These are phyloP conservation scores for Cheilosia impressa DNA, from an alignment of 2,888 invertebrate species.

Conservation along the genomic window DNA sequence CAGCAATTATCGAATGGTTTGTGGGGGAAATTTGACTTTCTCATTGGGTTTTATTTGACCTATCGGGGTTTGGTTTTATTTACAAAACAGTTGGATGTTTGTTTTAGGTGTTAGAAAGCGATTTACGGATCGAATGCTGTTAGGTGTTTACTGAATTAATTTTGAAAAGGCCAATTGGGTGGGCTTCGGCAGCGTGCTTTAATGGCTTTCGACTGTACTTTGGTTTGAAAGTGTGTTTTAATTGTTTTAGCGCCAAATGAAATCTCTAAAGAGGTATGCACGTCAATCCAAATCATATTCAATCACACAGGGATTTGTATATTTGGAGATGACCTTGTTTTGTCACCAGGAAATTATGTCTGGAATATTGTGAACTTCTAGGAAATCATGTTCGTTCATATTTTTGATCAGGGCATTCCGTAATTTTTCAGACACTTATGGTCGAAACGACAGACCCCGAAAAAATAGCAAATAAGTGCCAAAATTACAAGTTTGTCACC, in stretches of 20 bases:
- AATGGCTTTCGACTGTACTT: neutral
- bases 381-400: too few species aligned
- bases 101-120: neutral
- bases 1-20: neutral
- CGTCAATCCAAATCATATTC: neutral
- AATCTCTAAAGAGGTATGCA: neutral
- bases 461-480: too few species aligned
- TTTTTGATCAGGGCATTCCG: too few species aligned
- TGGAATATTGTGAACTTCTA: too few species aligned
- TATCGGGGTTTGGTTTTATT: neutral
- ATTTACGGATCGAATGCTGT: neutral
- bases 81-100: neutral
- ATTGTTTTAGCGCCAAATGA: too few species aligned
- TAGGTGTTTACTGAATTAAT: neutral
- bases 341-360: too few species aligned
- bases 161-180: neutral
- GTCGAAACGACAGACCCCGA: too few species aligned
- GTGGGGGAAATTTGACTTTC: neutral
- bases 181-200: neutral
- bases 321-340: too few species aligned
- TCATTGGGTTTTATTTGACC: neutral
- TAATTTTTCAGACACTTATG: too few species aligned
- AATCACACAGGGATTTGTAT: too few species aligned
- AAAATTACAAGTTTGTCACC: too few species aligned
- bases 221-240: neutral